These are phyloP conservation scores for Tauraco hartlaubi DNA, from an alignment of 2,797 vertebrate genomes.

Conservation along the genomic window DNA sequence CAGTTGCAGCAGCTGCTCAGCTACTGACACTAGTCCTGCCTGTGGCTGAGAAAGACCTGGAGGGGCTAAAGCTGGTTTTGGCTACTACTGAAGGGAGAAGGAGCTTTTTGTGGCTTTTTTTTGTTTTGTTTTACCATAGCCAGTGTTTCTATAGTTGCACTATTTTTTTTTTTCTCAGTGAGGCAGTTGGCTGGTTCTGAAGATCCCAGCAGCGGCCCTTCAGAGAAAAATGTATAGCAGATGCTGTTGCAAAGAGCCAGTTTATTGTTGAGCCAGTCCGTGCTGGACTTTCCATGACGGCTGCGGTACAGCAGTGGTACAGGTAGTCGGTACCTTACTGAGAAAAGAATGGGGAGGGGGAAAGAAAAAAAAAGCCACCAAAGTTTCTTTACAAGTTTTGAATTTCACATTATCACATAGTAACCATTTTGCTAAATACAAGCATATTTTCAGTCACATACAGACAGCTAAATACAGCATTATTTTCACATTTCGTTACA, in stretches of 20 bases:
- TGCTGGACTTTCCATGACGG: not conserved
- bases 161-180: not conserved
- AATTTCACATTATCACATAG: conserved; percentile 81
- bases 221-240: not conserved
- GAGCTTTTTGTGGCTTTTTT: no score
- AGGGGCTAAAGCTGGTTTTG: not conserved
- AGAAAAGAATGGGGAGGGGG: not conserved
- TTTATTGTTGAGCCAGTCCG: not conserved
- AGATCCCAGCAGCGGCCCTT: accelerated
- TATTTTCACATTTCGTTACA: conserved; percentile 81
- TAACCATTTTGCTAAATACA: conserved; percentile 89
- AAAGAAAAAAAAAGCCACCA: not conserved
- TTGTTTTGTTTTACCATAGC: accelerated
- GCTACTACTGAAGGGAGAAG: not conserved
- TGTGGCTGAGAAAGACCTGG: not conserved
- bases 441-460: conserved; percentile 85
- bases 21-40: not conserved
- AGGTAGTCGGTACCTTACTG: not conserved
- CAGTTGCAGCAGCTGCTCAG: not conserved
- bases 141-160: not conserved
- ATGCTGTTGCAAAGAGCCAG: not conserved
- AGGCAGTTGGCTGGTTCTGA: not conserved
- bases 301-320: not conserved
- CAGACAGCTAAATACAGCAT: conserved; percentile 83
- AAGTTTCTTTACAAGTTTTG: conserved; percentile 77